A percentile compares a stretch with the other conserved stretches of the same genome.
Conservation (phyloP, 1,140 invertebrate species). For the Berghia stephanieae region DNA sequence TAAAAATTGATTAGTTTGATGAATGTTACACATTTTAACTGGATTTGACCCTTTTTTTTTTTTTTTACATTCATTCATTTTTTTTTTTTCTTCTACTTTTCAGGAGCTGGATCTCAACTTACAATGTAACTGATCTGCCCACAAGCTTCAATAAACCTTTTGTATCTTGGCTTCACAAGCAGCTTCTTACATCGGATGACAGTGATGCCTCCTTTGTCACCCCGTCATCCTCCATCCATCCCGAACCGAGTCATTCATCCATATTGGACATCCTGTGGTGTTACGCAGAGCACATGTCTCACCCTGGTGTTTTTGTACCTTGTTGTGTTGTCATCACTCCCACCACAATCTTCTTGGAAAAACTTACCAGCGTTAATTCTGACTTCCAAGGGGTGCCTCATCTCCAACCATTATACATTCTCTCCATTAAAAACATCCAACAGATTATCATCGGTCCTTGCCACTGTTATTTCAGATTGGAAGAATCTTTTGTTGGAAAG, state of each 20-base stretch:
- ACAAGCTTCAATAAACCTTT: constrained; percentile 38
- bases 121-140: constrained; percentile 44
- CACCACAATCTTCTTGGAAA: constrained; percentile 56
- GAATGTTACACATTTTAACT: too few species aligned
- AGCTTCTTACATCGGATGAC: constrained; percentile 37
- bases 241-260: constrained; percentile 10
- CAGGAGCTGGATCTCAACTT: constrained; percentile 22
- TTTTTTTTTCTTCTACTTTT: too few species aligned
- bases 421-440: constrained; percentile 58
- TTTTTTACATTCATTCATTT: too few species aligned
- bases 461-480: constrained; percentile 55
- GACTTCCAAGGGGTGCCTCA: constrained; percentile 48
- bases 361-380: constrained; percentile 43
- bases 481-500: constrained; percentile 60
- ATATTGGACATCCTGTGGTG: constrained; percentile 60
- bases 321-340: constrained; percentile 59
- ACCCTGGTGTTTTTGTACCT: constrained; percentile 39
- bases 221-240: background rate
- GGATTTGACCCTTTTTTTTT: too few species aligned
- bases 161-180: constrained; percentile 43
- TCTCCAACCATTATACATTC: constrained; percentile 51
- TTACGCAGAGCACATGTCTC: constrained; percentile 51
- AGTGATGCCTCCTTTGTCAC: background rate
- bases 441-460: constrained; percentile 57
- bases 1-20: too few species aligned